Evolutionary conservation across 2,888 invertebrate genomes (phyloP).

Genomic region (Brenthis hecate): DNA sequence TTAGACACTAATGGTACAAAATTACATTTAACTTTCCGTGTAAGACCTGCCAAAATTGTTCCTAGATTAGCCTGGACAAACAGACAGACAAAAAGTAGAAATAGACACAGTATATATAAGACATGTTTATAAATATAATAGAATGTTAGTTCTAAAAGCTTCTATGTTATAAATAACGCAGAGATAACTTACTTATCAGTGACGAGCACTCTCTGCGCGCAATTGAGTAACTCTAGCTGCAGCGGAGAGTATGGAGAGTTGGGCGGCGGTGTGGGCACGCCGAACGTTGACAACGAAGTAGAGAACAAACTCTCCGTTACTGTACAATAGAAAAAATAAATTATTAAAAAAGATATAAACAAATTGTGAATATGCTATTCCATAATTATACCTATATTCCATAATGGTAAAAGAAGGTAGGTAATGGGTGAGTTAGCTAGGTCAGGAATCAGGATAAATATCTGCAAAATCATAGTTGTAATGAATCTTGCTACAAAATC

Average conservation of each 20-base stretch:
- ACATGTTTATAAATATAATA: neutral
- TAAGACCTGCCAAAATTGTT: conserved; percentile 16
- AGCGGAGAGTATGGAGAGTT: conserved; percentile 86
- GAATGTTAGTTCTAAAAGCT: neutral
- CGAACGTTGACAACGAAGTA: conserved; percentile 84
- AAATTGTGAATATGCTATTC: too few species aligned
- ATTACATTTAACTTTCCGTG: conserved; percentile 16
- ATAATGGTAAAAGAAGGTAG: too few species aligned
- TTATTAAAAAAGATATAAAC: too few species aligned
- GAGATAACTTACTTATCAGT: conserved; percentile 64
- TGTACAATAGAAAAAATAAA: conserved; percentile 55
- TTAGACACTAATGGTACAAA: conserved; percentile 12
- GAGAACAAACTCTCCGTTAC: conserved; percentile 87
- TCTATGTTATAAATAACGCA: neutral
- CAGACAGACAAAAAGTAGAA: neutral
- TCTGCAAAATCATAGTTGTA: too few species aligned
- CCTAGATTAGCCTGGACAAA: conserved; percentile 16
- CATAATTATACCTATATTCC: too few species aligned
- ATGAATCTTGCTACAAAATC: too few species aligned
- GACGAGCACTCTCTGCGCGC: conserved; percentile 76
- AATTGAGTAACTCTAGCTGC: conserved; percentile 85
- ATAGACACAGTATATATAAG: neutral
- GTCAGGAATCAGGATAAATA: too few species aligned
- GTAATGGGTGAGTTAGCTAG: too few species aligned
- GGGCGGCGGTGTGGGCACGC: conserved; percentile 87